Evolutionary conservation across 1,140 invertebrate genomes (phyloP), one percentile per base, ranked within the genome.

Genomic region (Tribolium madens): DNA sequence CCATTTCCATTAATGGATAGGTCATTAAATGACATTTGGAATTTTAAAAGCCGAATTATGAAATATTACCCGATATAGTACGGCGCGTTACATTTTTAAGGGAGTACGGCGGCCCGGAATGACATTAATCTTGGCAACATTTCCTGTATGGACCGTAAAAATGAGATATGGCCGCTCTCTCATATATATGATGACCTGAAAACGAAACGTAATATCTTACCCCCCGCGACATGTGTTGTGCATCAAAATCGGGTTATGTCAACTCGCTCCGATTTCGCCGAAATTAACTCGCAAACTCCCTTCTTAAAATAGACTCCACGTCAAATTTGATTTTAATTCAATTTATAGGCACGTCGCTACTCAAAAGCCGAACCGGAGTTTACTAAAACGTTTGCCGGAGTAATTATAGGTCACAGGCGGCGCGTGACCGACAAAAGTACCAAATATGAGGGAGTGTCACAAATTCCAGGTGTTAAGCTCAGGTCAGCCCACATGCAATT

Each of bases 101-200:
- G 64, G 68, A 64, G 47, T 50, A 21, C 53, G 53, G 46, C 33
- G 53, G 15, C 48, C 47, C 73, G 13, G 69, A 80, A 80, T 78
- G 69, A 75, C 73, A 80, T 80, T 78, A 80, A 80, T 80, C 79
- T 80, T 76, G 46, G 57, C 50, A 76, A 76, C 79, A 76, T 80
- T 80, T 80, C 79, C 79, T 80, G 76, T 76, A 80, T 80, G 76
- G 71, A 80, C 79, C 79, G 79, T 80, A 78, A 80, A 80, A 80
- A 76, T 80, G 79, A 80, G 76, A 80, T 80, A 80, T 80, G 17
- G 64, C 79, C 74, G 57, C 57, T 36, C 57, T 57, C 52, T 64
- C 57, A 33, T 64, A 64, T 64, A 64, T 64, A 64, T 64, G 57
- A 64, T 64, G 57, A 64, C 57, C 57, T 64, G 57, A 64, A 64